Evolutionary conservation across 2,797 vertebrate species (phyloP), one percentile per base, ranked within the genome.

Genomic region (Cyprinodon diabolis): DNA sequence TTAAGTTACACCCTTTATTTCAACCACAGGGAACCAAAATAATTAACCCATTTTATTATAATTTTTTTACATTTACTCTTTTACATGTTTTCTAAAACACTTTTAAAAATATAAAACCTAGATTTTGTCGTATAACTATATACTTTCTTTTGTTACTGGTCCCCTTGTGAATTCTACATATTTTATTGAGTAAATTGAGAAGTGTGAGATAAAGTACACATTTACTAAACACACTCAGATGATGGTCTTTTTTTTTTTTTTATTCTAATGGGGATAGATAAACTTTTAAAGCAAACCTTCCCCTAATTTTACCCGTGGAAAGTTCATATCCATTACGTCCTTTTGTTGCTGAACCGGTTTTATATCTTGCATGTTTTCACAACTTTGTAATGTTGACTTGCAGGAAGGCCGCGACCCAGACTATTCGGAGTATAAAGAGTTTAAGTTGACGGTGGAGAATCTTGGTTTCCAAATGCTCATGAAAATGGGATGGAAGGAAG

Each of bases 401-500:
- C 94, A 99, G 98, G 98, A 99, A 84, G 98, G 98, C 49, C 95
- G 97, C 0, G 97, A 99, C 68, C 98, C 98, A 0, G 98, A 99
- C 91, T 98, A 98, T 87, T 99, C 98, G 0, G 98, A 99, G 87
- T 99, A 99, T 91, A 99, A 99, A 88, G 98, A 99, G 86, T 99
- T 99, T 92, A 99, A 98, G 85, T 90, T 99, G 93, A 99, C 98
- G 0, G 97, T 99, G 88, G 98, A 99, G 84, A 99, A 99, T 92
- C 97, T 99, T 0, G 98, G 98, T 75, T 99, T 98, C 93, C 96
- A 97, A 78, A 99, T 99, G 98, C 95, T 99, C 40, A 98, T 99
- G 97, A 99, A 99, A 88, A 99, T 99, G 98, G 98, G 98, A 80
- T 99, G 98, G 98, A 98, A 98, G 84, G 98, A 99, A 68, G 98